Evolutionary conservation across 2,888 invertebrate genomes (phyloP).

Genomic region (Meiosimyza platycephala): DNA sequence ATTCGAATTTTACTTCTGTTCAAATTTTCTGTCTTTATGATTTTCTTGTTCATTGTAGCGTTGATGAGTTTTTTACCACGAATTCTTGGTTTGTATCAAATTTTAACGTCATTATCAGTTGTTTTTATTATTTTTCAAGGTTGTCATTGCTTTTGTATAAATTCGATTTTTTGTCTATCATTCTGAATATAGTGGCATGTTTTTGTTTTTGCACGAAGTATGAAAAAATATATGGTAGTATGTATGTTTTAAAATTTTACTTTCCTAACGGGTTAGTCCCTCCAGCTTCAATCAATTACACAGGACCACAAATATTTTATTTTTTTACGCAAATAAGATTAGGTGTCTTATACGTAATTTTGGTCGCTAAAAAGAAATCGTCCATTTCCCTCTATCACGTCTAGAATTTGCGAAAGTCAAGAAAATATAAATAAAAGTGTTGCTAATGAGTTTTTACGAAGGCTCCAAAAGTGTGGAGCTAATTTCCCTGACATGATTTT

Average conservation of each 20-base stretch:
- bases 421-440: no score
- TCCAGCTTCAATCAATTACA: no score
- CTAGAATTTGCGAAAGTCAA: no score
- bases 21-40: slow-evolving; percentile 45
- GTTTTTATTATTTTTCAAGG: slow-evolving; percentile 7
- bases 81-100: slow-evolving; percentile 63
- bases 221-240: not conserved
- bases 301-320: no score
- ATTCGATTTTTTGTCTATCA: slow-evolving; percentile 17
- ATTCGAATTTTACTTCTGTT: slow-evolving; percentile 37
- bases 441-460: no score
- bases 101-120: slow-evolving; percentile 11
- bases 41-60: slow-evolving; percentile 57
- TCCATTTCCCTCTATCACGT: no score
- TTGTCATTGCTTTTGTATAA: slow-evolving; percentile 10
- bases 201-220: not conserved
- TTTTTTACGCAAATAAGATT: no score
- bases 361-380: no score
- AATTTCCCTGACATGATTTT: no score
- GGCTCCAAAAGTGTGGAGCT: no score
- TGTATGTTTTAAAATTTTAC: slow-evolving; percentile 3
- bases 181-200: slow-evolving; percentile 18
- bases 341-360: no score
- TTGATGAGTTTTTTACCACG: slow-evolving; percentile 65
- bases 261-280: no score